Evolutionary conservation across 2,113 vertebrate genomes (phyloP).

Genomic region (Scartelaos histophorus): DNA sequence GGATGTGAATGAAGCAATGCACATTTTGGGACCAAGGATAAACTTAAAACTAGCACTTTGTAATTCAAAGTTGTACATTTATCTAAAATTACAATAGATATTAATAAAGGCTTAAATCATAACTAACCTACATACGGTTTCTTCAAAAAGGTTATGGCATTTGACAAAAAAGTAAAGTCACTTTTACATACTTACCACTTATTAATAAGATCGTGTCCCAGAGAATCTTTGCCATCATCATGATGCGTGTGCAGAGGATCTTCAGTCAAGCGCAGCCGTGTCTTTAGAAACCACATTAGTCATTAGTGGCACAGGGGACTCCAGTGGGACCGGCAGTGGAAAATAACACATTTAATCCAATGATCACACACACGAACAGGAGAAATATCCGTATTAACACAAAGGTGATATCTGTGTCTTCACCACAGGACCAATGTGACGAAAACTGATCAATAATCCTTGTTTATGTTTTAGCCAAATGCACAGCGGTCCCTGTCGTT

Average conservation of each 20-base stretch:
- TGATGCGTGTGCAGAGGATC: constrained; percentile 32
- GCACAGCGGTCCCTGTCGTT: constrained; percentile 21
- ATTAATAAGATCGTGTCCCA: constrained; percentile 78
- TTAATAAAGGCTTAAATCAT: neutral
- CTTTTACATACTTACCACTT: constrained; percentile 69
- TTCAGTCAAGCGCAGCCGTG: constrained; percentile 30
- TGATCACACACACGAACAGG: constrained; percentile 11
- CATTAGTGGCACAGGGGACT: constrained; percentile 22
- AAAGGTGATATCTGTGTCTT: neutral
- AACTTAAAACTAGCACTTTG: neutral
- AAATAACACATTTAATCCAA: constrained; percentile 21
- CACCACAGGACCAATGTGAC: neutral
- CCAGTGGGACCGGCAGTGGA: constrained; percentile 1
- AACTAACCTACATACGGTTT: neutral
- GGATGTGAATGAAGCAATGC: neutral
- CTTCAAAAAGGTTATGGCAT: neutral
- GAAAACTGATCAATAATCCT: neutral
- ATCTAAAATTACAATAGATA: neutral
- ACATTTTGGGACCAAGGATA: neutral
- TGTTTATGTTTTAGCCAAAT: neutral
- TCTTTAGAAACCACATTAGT: constrained; percentile 35
- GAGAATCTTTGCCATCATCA: constrained; percentile 74
- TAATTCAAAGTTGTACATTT: neutral
- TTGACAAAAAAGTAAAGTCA: neutral
- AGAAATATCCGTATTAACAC: neutral